Base-by-base conservation (phyloP, 2,888 invertebrate genomes). In the Drosophila antonietae region DNA sequence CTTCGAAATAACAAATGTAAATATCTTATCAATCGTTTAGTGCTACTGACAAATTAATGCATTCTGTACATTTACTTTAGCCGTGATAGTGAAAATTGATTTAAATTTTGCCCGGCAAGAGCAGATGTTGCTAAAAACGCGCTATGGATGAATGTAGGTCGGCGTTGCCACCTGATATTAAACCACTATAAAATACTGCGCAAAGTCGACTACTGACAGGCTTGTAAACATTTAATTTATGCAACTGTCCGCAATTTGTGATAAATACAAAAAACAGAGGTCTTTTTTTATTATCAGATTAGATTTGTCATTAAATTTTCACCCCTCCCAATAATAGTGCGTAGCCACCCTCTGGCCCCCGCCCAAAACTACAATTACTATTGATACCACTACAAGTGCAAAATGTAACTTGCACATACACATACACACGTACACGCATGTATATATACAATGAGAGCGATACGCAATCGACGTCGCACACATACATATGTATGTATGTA, bases 191-290 rank as follows among this genome's bases (percentile, higher is more conserved):
- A 80, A 83, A 69, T 68, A 75, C 79, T 83, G 69, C 53, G 66
- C 62, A 60, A 51, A 61, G 43, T 39, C 59, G 47, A 68, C 68
- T 52, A 51, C 28, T 46, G 20, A 39, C 37, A 52, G 61, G 49
- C 60, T 77, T 86, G 83, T 86, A 86, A 83, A 86, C 83, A 83
- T 78, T 81, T 63, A 75, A 81, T 83, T 87, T 87, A 80, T 84
- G 84, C 87, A 83, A 83, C 58, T 81, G 31, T 15, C 12, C 49
- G 23, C 37, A 61, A 58, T 28, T 55, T 60, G 20, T 58, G 35
- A 18, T 49, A 3, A 64, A 46, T 31, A n/a, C 10, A 49, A 49
- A 37, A 44, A 43, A 33, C 3, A 15, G 43, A 10, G 43, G 0
- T 0, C 28, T n/a, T 2, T 52, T 43, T 46, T 20, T 49, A 37